A percentile compares a stretch with the other conserved stretches of the same genome.
Conservation (phyloP, 2,113 vertebrate species). For the Hypanus sabinus region DNA sequence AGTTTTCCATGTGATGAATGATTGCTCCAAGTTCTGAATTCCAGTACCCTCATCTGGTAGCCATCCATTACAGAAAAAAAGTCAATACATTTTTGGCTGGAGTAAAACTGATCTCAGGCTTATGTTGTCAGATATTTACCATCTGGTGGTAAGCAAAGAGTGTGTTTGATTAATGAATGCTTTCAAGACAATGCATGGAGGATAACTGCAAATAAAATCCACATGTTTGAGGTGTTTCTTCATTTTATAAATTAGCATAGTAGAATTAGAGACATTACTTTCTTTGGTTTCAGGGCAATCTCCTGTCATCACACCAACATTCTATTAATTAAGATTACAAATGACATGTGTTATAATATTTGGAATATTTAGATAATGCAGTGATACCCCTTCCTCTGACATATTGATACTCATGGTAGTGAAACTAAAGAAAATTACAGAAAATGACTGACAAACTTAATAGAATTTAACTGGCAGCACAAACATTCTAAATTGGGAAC, state of each 20-base stretch:
- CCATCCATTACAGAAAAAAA: conserved; percentile 21
- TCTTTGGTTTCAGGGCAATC: neutral
- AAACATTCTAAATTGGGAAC: neutral
- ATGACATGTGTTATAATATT: neutral
- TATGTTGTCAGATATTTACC: neutral
- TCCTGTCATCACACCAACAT: neutral
- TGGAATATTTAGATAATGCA: neutral
- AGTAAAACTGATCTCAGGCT: conserved; percentile 22
- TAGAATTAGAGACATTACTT: neutral
- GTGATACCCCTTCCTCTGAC: neutral
- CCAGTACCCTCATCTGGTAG: conserved; percentile 10
- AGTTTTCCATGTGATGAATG: conserved; percentile 33
- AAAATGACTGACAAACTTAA: neutral
- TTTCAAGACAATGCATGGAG: neutral
- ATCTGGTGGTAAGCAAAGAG: neutral
- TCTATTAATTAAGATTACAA: neutral
- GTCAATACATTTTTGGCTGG: conserved; percentile 30
- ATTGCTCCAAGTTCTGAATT: conserved; percentile 24
- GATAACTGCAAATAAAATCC: neutral
- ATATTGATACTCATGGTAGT: neutral
- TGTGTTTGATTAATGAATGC: conserved; percentile 17
- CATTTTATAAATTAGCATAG: neutral
- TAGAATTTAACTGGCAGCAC: neutral
- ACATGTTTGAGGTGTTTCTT: neutral
- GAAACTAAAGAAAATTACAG: neutral